Evolutionary conservation across 2,113 vertebrate genomes (phyloP), one percentile per base, ranked within the genome.

Genomic region (Semnopithecus entellus): DNA sequence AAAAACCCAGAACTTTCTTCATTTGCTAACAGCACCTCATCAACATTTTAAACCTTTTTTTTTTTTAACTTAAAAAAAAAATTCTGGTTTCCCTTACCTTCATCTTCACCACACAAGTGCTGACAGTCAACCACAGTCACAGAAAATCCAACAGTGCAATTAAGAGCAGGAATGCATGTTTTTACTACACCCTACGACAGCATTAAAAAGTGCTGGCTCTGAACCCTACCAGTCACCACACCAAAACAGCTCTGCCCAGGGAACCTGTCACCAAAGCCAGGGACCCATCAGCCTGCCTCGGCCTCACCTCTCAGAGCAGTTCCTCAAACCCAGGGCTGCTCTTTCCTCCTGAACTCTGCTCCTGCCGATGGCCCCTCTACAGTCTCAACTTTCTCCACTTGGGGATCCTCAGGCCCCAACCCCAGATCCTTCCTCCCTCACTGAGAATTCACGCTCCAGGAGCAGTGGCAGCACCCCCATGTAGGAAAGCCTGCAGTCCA

Each of bases 381-480:
- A 85, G 2, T 43, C 48, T 68, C 35, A 35, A 35, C 43, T 35
- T 35, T 17, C 25, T 64, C 25, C 5, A 3, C 59, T 27, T 64
- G 27, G 59, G 11, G 59, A 11, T 64, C 61, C 25, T 11, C 50
- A 50, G 57, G 20, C 11, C 45, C 55, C 52, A 80, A 1, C 13
- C 23, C 38, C 40, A 43, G 73, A 50, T 22, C 43, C 45, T 55
- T 30, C 64, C 66, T 84, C 70, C 32, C 70, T 85, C n/a, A 35
- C n/a, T 3, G 8, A 6, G 13, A 38, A 27, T 57, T 25, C 35
- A 8, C 12, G 25, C 45, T 45, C 32, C 7, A 3, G 9, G n/a
- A 94, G 64, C 61, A 64, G 61, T 13, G 5, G 12, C 61, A 30
- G 55, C 12, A 23, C 30, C 0, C 8, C 0, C 0, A 3, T 38